These are phyloP conservation scores for Numenius phaeopus DNA, from an alignment of 2,797 vertebrate genomes.

Conservation along the genomic window DNA sequence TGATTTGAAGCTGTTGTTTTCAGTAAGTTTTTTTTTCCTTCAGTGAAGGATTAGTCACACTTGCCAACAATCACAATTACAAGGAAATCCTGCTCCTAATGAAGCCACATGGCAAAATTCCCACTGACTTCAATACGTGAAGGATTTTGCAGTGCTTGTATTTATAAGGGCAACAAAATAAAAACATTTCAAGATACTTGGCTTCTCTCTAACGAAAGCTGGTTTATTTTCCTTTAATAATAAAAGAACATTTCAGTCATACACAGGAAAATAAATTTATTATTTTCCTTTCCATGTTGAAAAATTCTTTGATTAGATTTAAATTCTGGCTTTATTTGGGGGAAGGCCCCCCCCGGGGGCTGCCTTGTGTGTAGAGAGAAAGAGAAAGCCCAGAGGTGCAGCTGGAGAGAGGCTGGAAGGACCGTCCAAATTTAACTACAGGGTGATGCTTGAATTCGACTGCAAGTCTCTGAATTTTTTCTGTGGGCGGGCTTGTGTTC, in stretches of 20 bases:
- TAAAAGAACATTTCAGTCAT: not conserved
- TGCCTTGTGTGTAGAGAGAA: not conserved
- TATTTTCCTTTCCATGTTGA: not conserved
- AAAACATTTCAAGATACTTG: not conserved
- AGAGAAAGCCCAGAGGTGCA: not conserved
- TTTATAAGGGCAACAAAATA: not conserved
- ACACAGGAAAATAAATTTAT: not conserved
- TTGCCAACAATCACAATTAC: slow-evolving; percentile 8
- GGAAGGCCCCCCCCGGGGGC: not conserved
- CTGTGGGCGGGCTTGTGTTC: not conserved
- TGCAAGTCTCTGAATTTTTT: not conserved
- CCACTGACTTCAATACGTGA: not conserved
- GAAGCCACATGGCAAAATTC: slow-evolving; percentile 12
- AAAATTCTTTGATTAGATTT: not conserved
- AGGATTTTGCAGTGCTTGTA: not conserved
- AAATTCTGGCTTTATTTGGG: not conserved
- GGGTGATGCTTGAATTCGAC: not conserved
- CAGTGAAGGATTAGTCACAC: not conserved
- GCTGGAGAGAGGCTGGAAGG: not conserved
- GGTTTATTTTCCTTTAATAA: not conserved
- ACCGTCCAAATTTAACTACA: not conserved
- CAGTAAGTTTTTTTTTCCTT: not conserved
- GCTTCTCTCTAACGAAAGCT: not conserved
- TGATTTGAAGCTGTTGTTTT: not conserved
- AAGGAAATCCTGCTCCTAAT: slow-evolving; percentile 42